Percentiles rank a stretch among this genome's conserved stretches.
These are phyloP conservation scores for Acleris literana DNA, from an alignment of 2,888 invertebrate species.

Conservation along the genomic window DNA sequence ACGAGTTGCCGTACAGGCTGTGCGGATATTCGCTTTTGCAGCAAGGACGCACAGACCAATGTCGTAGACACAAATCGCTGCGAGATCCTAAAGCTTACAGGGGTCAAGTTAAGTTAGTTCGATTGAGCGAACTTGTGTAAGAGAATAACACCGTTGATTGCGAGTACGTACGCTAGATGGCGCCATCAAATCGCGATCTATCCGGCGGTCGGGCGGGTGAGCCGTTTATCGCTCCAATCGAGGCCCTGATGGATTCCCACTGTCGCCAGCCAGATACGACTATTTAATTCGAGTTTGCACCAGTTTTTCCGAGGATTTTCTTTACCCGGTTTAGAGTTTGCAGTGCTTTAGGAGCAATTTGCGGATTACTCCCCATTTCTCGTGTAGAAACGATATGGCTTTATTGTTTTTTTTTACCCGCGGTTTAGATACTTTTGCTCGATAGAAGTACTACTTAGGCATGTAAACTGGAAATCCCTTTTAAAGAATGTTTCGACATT, in stretches of 20 bases:
- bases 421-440: slow-evolving; percentile 2
- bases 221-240: slow-evolving; percentile 63
- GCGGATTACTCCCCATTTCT: slow-evolving; percentile 30
- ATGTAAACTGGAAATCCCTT: not conserved
- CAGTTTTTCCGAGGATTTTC: slow-evolving; percentile 66
- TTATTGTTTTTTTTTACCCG: slow-evolving; percentile 23
- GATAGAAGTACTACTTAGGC: not conserved
- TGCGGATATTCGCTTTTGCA: no score
- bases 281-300: slow-evolving; percentile 75
- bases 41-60: no score
- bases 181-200: slow-evolving; percentile 72
- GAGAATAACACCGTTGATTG: slow-evolving; percentile 27
- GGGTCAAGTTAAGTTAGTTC: no score
- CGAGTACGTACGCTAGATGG: slow-evolving; percentile 43
- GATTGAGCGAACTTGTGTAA: not conserved
- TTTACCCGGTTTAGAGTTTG: slow-evolving; percentile 52
- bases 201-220: slow-evolving; percentile 49
- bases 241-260: slow-evolving; percentile 72
- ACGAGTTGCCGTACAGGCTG: no score
- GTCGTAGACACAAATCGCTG: no score
- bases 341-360: slow-evolving; percentile 38
- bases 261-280: slow-evolving; percentile 71
- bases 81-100: no score
- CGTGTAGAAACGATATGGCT: slow-evolving; percentile 15
- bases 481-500: not conserved